A percentile compares a stretch with the other conserved stretches of the same genome.
Conservation (phyloP, 2,888 invertebrate genomes). For the Athetis lepigone region DNA sequence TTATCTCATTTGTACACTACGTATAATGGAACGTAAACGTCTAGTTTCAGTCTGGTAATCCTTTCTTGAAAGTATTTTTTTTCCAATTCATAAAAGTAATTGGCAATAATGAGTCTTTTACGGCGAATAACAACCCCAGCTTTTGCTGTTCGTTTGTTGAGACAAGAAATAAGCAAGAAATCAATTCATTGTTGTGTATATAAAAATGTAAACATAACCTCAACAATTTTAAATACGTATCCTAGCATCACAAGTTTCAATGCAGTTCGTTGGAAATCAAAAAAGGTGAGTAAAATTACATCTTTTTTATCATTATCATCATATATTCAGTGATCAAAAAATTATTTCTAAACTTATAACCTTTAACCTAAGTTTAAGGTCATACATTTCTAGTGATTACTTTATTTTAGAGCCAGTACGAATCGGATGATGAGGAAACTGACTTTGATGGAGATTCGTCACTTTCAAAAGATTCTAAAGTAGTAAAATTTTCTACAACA, state of each 20-base stretch:
- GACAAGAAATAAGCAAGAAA: slow-evolving; percentile 52
- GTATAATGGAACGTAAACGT: slow-evolving; percentile 28
- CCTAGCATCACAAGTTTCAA: slow-evolving; percentile 58
- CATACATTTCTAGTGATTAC: slow-evolving; percentile 32
- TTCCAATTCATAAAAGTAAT: not conserved
- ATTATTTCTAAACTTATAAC: not conserved
- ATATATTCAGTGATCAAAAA: not conserved
- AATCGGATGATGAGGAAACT: slow-evolving; percentile 89
- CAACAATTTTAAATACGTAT: slow-evolving; percentile 54
- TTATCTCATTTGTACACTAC: not conserved
- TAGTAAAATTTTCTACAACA: slow-evolving; percentile 91
- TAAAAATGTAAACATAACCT: slow-evolving; percentile 74
- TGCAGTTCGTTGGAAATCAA: slow-evolving; percentile 77
- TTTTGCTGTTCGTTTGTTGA: slow-evolving; percentile 48
- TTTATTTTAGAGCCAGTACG: slow-evolving; percentile 79
- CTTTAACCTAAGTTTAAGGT: slow-evolving; percentile 18
- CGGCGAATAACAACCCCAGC: slow-evolving; percentile 59
- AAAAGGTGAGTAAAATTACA: slow-evolving; percentile 72
- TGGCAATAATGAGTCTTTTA: slow-evolving; percentile 67
- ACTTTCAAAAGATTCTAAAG: slow-evolving; percentile 91
- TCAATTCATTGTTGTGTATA: slow-evolving; percentile 59
- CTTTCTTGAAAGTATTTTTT: slow-evolving; percentile 9
- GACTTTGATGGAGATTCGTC: slow-evolving; percentile 85
- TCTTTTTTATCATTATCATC: not conserved
- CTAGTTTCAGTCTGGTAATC: slow-evolving; percentile 49